These are phyloP conservation scores for Pollenia griseotomentosa DNA, from an alignment of 2,888 invertebrate species.

Conservation along the genomic window DNA sequence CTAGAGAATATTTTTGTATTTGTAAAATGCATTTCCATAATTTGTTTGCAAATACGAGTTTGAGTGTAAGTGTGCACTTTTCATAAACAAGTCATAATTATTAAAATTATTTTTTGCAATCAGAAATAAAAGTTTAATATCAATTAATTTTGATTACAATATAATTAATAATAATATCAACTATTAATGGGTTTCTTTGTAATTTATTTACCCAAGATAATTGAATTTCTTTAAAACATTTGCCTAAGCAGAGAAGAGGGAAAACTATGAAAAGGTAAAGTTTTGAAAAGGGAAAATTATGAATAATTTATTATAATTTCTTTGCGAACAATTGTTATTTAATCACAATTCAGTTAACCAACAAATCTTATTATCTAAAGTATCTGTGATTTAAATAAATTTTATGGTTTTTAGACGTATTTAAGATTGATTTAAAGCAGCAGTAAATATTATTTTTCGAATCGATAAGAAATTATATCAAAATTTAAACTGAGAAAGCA, in stretches of 20 bases:
- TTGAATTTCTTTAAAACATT: constrained; percentile 40
- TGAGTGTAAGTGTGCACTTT: neutral
- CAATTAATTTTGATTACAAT: constrained; percentile 36
- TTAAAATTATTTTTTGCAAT: constrained; percentile 8
- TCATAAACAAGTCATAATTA: constrained; percentile 11
- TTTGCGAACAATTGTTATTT: neutral
- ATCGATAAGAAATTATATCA: no score
- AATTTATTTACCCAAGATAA: constrained; percentile 47
- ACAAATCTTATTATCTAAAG: constrained; percentile 13
- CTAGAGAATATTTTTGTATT: neutral
- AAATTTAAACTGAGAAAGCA: no score
- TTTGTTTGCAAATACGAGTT: neutral
- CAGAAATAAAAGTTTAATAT: constrained; percentile 9
- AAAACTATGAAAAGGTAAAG: constrained; percentile 2
- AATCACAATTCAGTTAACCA: constrained; percentile 42
- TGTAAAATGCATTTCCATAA: neutral
- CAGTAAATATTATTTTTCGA: neutral
- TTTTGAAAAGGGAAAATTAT: neutral
- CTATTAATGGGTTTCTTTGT: neutral
- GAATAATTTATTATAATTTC: constrained; percentile 8
- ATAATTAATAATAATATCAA: neutral
- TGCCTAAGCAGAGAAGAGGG: neutral
- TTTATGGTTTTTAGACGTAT: neutral
- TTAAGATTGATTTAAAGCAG: neutral
- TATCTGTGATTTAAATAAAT: neutral